A percentile compares a stretch with the other conserved stretches of the same genome.
phyloP scores from a whole-genome alignment of 2,888 invertebrate species.

The Frankliniella fusca region DNA sequence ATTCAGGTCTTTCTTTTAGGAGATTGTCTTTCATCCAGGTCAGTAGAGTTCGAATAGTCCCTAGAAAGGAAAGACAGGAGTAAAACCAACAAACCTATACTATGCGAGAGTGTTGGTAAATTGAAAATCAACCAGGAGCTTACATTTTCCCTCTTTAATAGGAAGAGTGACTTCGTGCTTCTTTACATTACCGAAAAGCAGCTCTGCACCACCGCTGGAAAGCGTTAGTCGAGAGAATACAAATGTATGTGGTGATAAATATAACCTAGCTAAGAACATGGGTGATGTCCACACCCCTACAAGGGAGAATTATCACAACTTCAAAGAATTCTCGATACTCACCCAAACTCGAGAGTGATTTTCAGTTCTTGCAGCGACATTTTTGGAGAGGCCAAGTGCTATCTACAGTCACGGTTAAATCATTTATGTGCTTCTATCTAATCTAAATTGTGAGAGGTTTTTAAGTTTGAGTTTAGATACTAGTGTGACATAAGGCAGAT shows the following conservation, averaged over 20 bases:
- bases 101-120: neutral
- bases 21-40: constrained; percentile 82
- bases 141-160: constrained; percentile 53
- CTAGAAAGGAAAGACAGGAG: constrained; percentile 41
- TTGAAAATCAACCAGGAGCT: constrained; percentile 41
- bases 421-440: no score
- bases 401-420: no score
- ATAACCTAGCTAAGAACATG: neutral
- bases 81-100: neutral
- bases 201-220: constrained; percentile 83
- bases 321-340: neutral
- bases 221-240: constrained; percentile 36
- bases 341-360: neutral
- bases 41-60: constrained; percentile 71
- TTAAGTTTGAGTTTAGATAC: no score
- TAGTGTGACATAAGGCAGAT: no score
- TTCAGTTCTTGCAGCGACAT: neutral
- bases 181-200: constrained; percentile 81
- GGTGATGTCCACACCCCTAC: neutral
- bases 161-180: constrained; percentile 64
- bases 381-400: no score
- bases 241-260: neutral
- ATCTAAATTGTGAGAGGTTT: no score
- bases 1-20: constrained; percentile 75
- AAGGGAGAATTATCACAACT: neutral